Evolutionary conservation across 2,888 invertebrate genomes (phyloP).

Genomic region (Luperina nickerlii): DNA sequence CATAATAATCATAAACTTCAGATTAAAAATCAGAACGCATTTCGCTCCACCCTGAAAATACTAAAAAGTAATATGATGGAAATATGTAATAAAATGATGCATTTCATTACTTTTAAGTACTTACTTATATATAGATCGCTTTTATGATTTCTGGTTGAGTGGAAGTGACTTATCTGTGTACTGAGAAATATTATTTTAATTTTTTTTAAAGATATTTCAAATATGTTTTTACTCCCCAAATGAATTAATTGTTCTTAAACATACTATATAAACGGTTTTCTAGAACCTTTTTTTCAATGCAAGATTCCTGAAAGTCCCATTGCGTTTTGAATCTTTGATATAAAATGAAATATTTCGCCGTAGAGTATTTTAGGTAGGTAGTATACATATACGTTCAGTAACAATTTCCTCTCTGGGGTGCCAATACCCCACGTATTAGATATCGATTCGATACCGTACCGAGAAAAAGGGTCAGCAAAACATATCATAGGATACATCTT

Average conservation of each 20-base stretch:
- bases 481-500: constrained; percentile 19
- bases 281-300: not conserved
- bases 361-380: not conserved
- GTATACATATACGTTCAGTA: constrained; percentile 18
- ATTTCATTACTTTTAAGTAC: not conserved
- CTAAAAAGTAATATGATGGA: not conserved
- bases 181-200: not conserved
- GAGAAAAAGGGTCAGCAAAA: constrained; percentile 41
- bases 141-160: not conserved
- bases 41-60: not conserved
- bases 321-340: not conserved
- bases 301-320: not conserved
- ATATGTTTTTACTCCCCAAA: not conserved
- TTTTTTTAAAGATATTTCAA: not conserved
- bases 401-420: constrained; percentile 26
- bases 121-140: not conserved
- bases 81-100: not conserved
- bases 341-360: constrained; percentile 3
- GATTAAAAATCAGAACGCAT: constrained; percentile 14
- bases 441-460: constrained; percentile 43
- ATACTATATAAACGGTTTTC: not conserved
- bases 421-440: constrained; percentile 39
- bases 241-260: not conserved
- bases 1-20: constrained; percentile 28
- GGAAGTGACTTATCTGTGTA: not conserved